Base-by-base conservation (phyloP, 2,113 vertebrate genomes). In the Neodon shergylaensis region DNA sequence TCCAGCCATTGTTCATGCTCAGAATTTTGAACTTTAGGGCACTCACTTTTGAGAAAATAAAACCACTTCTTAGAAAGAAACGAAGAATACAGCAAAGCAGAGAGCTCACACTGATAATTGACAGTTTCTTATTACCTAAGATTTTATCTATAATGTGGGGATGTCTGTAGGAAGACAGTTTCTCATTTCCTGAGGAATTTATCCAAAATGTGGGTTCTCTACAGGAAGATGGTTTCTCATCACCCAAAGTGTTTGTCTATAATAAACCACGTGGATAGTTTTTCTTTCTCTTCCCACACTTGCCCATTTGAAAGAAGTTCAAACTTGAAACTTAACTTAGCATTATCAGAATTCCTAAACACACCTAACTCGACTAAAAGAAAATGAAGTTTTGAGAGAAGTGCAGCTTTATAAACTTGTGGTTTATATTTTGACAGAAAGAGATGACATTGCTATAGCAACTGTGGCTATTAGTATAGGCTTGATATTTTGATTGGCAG, bases 21-120 rank as follows among this genome's bases (percentile, higher is more conserved):
- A 66, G 78, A 54, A 65, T 77, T 97, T 96, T 16, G 54, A 65
- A 90, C 36, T 95, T 77, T n/a, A 61, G 74, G 21, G 31, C 44
- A 87, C 14, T 95, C 52, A 87, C 14, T 95, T 96, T 91, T 3
- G 7, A 65, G 26, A 44, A 72, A 83, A 61, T 87, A 72, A 83
- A 96, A 77, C 70, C 1, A 22, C 49, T 94, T 86, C 82, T 89
- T 86, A 7, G 26, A 89, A 92, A 39, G 52, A 86, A 81, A 65
- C 33, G 44, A 91, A 44, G 7, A 31, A 10, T n/a, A 14, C 3
- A 52, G 74, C 14, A 87, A 42, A 61, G 74, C 19, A 87, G n/a
- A 90, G 76, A 61, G 65, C 54, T 58, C 16, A 58, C 54, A 16
- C 54, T 92, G 68, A 65, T 36, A 81, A 31, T 94, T 49, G 52